Conservation (phyloP, 1,140 invertebrate species). For the Notospermus geniculatus region DNA sequence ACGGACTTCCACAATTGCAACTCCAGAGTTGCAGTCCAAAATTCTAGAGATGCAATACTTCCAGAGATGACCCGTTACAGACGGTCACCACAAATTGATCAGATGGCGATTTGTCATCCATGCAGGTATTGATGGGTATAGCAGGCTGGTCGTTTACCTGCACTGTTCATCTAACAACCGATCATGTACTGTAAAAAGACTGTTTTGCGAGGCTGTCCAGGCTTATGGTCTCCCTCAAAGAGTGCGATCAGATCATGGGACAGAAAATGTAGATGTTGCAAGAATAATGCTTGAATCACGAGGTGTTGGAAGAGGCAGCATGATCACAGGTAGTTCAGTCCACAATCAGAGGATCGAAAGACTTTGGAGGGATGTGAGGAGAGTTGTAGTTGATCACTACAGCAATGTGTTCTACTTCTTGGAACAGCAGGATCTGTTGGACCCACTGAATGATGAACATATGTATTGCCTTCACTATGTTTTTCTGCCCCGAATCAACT, state of each 20-base stretch:
- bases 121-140: not conserved
- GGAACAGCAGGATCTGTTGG: not conserved
- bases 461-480: not conserved
- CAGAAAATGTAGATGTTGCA: no score
- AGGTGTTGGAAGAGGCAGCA: not conserved
- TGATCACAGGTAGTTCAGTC: not conserved
- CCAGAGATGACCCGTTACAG: no score
- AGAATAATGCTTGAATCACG: not conserved
- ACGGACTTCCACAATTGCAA: no score
- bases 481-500: not conserved
- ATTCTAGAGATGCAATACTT: no score
- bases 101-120: constrained; percentile 1
- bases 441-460: not conserved
- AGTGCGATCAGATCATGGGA: not conserved
- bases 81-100: not conserved
- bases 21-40: no score
- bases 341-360: not conserved
- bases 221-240: not conserved
- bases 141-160: not conserved
- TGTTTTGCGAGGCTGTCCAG: not conserved
- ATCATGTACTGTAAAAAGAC: not conserved
- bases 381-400: not conserved
- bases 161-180: not conserved
- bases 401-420: not conserved
- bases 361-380: not conserved